Percentiles rank a stretch among this genome's conserved stretches.
Conservation (phyloP, 2,888 invertebrate genomes). For the Iphiclides podalirius region DNA sequence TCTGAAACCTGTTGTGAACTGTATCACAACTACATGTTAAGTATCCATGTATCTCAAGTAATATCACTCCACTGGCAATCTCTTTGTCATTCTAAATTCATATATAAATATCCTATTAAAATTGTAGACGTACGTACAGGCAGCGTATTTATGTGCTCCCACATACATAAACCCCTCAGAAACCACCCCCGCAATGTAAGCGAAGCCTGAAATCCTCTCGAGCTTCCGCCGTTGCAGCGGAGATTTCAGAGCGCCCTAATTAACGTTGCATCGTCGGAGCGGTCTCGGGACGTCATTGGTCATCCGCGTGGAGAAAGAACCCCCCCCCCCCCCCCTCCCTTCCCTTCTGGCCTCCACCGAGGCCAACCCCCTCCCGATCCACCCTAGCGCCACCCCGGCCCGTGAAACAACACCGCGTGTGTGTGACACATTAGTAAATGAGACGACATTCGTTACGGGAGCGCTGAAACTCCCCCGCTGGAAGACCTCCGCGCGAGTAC, state of each 20-base stretch:
- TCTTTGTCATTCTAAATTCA: no score
- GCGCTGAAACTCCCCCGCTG: constrained; percentile 66
- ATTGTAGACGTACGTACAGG: neutral
- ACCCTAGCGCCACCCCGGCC: constrained; percentile 31
- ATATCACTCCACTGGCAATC: no score
- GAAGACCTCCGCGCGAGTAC: constrained; percentile 42
- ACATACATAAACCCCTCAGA: constrained; percentile 1
- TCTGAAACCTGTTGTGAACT: no score
- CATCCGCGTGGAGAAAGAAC: constrained; percentile 38
- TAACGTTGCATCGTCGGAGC: constrained; percentile 60
- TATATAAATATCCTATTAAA: neutral
- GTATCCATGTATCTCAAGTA: no score
- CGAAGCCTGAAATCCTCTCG: constrained; percentile 21
- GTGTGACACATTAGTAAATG: constrained; percentile 81
- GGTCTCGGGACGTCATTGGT: constrained; percentile 62
- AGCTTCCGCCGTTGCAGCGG: constrained; percentile 24
- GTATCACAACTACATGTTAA: no score
- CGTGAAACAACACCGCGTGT: constrained; percentile 77
- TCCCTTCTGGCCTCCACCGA: constrained; percentile 13
- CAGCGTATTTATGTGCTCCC: neutral
- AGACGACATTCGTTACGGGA: constrained; percentile 76
- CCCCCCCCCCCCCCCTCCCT: constrained; percentile 27
- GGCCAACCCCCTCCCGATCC: constrained; percentile 34
- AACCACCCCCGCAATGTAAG: constrained; percentile 9
- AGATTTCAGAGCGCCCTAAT: constrained; percentile 51